Conservation (phyloP, 2,797 vertebrate species). For the Sebastes hubbsi region DNA sequence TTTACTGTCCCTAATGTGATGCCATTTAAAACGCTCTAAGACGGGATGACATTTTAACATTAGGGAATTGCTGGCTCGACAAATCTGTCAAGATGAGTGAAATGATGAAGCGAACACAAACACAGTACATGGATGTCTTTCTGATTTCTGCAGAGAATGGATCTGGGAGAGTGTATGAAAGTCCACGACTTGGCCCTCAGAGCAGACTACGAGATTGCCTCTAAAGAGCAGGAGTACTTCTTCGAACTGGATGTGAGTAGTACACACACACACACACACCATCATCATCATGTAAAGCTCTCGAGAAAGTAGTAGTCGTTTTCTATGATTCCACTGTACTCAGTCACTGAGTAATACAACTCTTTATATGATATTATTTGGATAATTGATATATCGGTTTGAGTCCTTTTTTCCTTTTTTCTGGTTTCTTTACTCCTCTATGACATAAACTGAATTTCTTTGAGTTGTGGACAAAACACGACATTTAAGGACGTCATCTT, state of each 20-base stretch:
- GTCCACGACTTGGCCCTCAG: constrained; percentile 97
- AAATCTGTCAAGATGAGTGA: neutral
- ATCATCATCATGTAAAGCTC: neutral
- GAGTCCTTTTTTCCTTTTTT: no score
- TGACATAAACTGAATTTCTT: neutral
- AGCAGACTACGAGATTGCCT: constrained; percentile 98
- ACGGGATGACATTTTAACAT: neutral
- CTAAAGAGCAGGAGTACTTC: constrained; percentile 98
- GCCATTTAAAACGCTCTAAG: neutral
- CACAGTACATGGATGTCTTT: neutral
- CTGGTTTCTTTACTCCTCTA: no score
- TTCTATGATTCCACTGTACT: neutral
- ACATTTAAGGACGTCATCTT: no score
- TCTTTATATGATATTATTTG: neutral
- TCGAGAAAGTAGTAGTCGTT: neutral
- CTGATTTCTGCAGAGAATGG: constrained; percentile 90
- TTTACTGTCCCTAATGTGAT: neutral
- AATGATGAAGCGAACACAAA: neutral
- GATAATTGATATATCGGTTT: no score
- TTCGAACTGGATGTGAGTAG: constrained; percentile 97
- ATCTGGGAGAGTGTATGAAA: constrained; percentile 97
- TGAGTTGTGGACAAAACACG: no score
- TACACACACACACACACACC: neutral
- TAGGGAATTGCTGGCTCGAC: no score
- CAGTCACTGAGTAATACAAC: neutral